Base-by-base conservation (phyloP, 2,113 vertebrate genomes). In the Thunnus maccoyii region DNA sequence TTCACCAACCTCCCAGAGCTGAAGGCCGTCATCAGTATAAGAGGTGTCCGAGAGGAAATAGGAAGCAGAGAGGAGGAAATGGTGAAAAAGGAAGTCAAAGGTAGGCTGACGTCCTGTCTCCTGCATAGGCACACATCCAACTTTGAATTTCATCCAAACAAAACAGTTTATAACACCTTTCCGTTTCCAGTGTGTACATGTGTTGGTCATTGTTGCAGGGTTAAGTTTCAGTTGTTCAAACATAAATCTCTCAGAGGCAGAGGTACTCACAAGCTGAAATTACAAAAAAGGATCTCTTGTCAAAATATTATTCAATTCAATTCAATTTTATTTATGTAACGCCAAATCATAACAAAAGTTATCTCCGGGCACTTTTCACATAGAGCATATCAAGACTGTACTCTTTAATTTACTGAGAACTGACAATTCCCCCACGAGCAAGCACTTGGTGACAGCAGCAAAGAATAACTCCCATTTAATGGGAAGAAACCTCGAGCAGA, bases 41-140 rank as follows among this genome's bases (percentile, higher is more conserved):
- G 93, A 62, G 96, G 95, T 5, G 94, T 96, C 54, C 91, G 84
- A 69, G 89, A 94, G 82, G 94, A 96, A 80, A 90, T 95, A 75
- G 93, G 93, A 71, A 89, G 80, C 81, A 85, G 94, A 58, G 89
- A 89, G 22, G 83, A 91, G 74, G 86, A 91, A 77, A 78, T 2
- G 8, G 44, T 11, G 32, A 61, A 61, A 56, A 46, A 82, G 84
- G 85, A 92, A 68, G 78, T 77, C 41, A 76, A 90, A 79, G 87
- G 95, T 95, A 86, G 44, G 83, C 64, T 61, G 10, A 11, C 54
- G 36, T 68, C 54, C 69, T 54, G 72, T 82, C 54, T 55, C 48
- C 0, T 58, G 3, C 64, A 36, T 13, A 25, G 41, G 55, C 57
- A 55, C 57, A 71, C 60, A 46, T 52, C 32, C 74, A 75, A 15